Base-by-base conservation (phyloP, 1,140 invertebrate genomes). In the Diorhabda carinulata region DNA sequence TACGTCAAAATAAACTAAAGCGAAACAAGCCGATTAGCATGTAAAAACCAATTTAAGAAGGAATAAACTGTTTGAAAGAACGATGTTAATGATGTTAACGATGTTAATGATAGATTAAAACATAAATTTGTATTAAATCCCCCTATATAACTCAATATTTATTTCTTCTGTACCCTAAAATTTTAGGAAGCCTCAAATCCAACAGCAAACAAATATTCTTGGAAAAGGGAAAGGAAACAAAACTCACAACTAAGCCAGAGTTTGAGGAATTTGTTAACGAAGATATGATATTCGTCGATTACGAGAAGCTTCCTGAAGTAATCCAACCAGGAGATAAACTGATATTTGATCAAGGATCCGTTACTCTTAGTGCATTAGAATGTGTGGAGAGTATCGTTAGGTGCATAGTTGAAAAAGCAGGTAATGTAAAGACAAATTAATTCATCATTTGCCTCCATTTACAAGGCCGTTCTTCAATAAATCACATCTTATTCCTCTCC, bases 241-340 rank as follows among this genome's bases (percentile, higher is more conserved):
- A 87, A 70, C 77, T 96, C 42, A 92, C 92, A 0, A 92, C 90
- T 8, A 89, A 95, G 76, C 86, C 88, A 70, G 84, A 84, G 3
- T 91, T 85, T 72, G 85, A 85, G 69, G 90, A 94, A 64, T 86
- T 88, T 74, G 91, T 92, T 71, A 87, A 85, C 5, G 85, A 82
- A 40, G 87, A 89, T 63, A 82, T 88, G 6, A 80, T 96, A 3
- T 94, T 88, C 78, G 81, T 95, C 0, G 92, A 96, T 79, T 95
- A 94, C 76, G 86, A 88, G 73, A 91, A 93, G 75, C 92, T 95
- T 66, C 85, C 86, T 5, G 91, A 93, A 73, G 88, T 94, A 43
- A 81, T 95, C 5, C 84, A 84, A 42, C 83, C 86, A 64, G 89
- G 88, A 3, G 88, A 89, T 71, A 81, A 83, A 43, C 83, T 95